Base-by-base conservation (phyloP, 2,888 invertebrate genomes). In the Sarcophaga subvicina region DNA sequence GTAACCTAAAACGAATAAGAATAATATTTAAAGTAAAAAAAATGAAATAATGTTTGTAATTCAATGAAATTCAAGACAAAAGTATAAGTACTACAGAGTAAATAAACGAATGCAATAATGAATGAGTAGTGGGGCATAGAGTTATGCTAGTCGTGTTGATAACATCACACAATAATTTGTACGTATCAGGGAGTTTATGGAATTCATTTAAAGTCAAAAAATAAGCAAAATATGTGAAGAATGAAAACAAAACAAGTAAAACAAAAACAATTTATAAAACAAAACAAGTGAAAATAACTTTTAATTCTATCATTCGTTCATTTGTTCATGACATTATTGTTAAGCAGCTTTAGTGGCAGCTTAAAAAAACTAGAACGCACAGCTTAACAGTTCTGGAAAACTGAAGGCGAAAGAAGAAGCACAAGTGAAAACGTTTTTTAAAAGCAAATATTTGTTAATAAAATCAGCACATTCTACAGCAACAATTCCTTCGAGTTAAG, bases 301-400 rank as follows among this genome's bases (percentile, higher is more conserved):
- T 72, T 72, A 76, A 76, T 80, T 85, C 72, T 59, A 64, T 77
- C 25, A 81, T 81, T 77, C 67, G 69, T 73, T 80, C 54, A 25
- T 67, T 77, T 73, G 69, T 77, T 77, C 54, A 54, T 67, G 77
- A 72, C 62, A 85, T 80, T 64, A 66, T 71, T 80, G 66, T 37
- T 37, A 76, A 72, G 76, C n/a, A 76, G 76, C 71, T 76, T 76
- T 66, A 80, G 67, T 79, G 70, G 60, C 71, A 76, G 17, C 11
- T 27, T 37, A 10, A 10, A 1, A 73, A 37, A 22, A 47, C 25
- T 45, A 14, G 59, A 59, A 27, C 54, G 49, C 45, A 59, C 59
- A n/a, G 45, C 20, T 37, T 8, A 2, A 0, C 37, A 37, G 37
- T 10, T 10, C 37, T 37, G 3, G 37, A 8, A 10, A 37, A 37